Conservation (phyloP, 2,113 vertebrate genomes). For the Alethe castanea region DNA sequence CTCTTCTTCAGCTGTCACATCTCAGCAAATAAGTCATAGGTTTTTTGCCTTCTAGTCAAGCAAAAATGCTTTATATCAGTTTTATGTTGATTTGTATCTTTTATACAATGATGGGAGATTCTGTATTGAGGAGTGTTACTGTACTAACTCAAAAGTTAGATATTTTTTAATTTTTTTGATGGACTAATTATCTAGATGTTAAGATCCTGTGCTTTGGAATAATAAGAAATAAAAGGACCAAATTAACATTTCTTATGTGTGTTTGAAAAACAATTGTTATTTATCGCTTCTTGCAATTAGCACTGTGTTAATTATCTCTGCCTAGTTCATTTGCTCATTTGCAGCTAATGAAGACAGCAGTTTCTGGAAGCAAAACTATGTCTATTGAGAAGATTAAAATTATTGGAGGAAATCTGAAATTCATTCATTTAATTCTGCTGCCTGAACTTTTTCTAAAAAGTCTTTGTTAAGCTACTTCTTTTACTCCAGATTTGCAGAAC, state of each 20-base stretch:
- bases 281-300: conserved; percentile 9
- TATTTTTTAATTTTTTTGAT: not conserved
- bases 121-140: not conserved
- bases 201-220: conserved; percentile 6
- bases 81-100: not conserved
- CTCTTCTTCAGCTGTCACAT: not conserved
- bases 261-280: conserved; percentile 49
- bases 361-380: conserved; percentile 30
- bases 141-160: conserved; percentile 2
- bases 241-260: conserved; percentile 46
- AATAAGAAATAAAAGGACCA: not conserved
- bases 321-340: conserved; percentile 43
- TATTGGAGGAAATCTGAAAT: conserved; percentile 9
- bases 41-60: not conserved
- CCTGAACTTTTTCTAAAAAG: conserved; percentile 44
- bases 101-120: not conserved
- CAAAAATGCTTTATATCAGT: not conserved
- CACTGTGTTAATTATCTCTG: conserved; percentile 57
- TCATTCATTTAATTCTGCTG: conserved; percentile 36
- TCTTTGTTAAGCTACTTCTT: conserved; percentile 24
- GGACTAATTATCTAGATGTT: not conserved
- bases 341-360: not conserved
- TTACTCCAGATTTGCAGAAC: not conserved
- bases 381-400: conserved; percentile 38
- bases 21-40: not conserved